phyloP scores from a whole-genome alignment of 1,140 invertebrate species.

The Drosophila tristis region DNA sequence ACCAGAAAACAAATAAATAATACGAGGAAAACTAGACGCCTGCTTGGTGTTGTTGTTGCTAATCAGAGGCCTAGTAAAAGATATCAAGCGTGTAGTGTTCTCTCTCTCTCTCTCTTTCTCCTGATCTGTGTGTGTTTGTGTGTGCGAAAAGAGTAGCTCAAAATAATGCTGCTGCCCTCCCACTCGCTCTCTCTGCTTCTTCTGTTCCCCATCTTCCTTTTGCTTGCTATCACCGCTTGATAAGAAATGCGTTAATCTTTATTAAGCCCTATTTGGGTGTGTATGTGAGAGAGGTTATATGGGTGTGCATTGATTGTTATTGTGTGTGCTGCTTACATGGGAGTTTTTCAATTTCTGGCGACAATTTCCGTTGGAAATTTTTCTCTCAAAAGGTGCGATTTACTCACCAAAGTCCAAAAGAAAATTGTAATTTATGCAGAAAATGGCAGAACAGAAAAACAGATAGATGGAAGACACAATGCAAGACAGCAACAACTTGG shows the following conservation, averaged over 20 bases:
- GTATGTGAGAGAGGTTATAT: constrained; percentile 1
- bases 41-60: constrained; percentile 15
- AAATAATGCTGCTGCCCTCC: background rate
- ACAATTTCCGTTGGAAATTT: constrained; percentile 66
- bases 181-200: background rate
- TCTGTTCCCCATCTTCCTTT: constrained; percentile 31
- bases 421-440: constrained; percentile 67
- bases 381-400: constrained; percentile 44
- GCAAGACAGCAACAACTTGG: constrained; percentile 57
- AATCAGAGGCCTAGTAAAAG: constrained; percentile 43
- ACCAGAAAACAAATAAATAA: constrained; percentile 80
- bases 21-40: constrained; percentile 72
- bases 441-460: constrained; percentile 47
- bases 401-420: constrained; percentile 32
- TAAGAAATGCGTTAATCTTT: constrained; percentile 82
- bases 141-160: too few relatives aligned
- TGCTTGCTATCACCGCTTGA: constrained; percentile 70
- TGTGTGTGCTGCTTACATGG: constrained; percentile 32
- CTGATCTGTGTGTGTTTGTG: too few relatives aligned
- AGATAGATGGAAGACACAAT: constrained; percentile 38
- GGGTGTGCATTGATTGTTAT: constrained; percentile 1
- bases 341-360: constrained; percentile 57
- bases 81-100: constrained; percentile 16
- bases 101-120: constrained; percentile 3
- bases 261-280: constrained; percentile 62